Percentiles rank a stretch among this genome's conserved stretches.
Evolutionary conservation across 92 coral and sea anemone genomes (phyloP).

Genomic region (Ricordea florida): DNA sequence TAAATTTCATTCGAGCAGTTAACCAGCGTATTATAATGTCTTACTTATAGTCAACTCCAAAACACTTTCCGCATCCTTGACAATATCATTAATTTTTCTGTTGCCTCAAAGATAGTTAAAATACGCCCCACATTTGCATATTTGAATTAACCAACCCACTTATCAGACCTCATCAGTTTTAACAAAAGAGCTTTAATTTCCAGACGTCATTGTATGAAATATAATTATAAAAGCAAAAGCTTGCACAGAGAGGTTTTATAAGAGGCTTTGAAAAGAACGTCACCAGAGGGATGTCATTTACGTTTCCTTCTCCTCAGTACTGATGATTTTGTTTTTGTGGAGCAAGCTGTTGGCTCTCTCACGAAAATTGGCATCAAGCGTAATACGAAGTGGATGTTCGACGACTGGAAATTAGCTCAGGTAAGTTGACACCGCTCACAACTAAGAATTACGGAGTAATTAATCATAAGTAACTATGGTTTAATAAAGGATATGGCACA

Average conservation of each 20-base stretch:
- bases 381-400: not conserved
- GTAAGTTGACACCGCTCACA: not conserved
- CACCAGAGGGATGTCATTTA: not conserved
- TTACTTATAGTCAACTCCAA: too few species aligned
- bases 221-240: not conserved
- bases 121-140: too few species aligned
- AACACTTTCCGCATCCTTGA: too few species aligned
- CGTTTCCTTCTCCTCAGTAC: not conserved
- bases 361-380: constrained; percentile 19
- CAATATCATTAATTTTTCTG: too few species aligned
- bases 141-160: too few species aligned
- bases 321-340: constrained; percentile 7
- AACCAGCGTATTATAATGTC: too few species aligned
- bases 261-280: not conserved
- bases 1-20: too few species aligned
- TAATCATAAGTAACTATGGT: too few species aligned
- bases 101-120: too few species aligned
- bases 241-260: not conserved
- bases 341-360: constrained; percentile 6
- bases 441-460: not conserved
- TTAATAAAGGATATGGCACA: not conserved
- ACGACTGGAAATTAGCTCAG: constrained; percentile 1
- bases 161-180: too few species aligned
- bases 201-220: too few species aligned
- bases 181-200: too few species aligned